A percentile compares a stretch with the other conserved stretches of the same genome.
Conservation (phyloP, 2,113 vertebrate species). For the Mustela nigripes region DNA sequence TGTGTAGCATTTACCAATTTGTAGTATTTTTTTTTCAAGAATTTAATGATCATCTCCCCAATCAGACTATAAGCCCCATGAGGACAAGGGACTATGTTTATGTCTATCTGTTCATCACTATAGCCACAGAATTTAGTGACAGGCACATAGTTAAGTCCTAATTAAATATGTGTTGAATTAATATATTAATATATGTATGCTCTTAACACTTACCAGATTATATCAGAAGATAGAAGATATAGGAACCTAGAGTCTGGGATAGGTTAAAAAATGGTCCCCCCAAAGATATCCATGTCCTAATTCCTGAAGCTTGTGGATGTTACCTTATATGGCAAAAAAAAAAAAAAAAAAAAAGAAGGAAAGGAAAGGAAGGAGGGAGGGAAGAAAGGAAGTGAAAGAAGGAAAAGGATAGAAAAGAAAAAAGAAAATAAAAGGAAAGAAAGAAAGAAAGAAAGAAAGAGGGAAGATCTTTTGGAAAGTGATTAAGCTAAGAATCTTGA, state of each 20-base stretch:
- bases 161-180: slow-evolving; percentile 19
- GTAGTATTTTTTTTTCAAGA: background rate
- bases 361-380: too few species aligned
- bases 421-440: too few species aligned
- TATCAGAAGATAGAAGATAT: background rate
- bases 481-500: background rate
- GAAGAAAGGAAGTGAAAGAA: background rate
- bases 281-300: background rate
- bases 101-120: background rate
- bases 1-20: background rate
- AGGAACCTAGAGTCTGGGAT: background rate
- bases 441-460: too few species aligned
- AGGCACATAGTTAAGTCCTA: background rate
- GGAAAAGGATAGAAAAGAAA: background rate
- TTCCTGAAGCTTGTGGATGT: slow-evolving; percentile 5
- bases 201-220: background rate
- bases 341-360: too few species aligned
- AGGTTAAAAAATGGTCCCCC: background rate
- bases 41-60: background rate
- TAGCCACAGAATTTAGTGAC: slow-evolving; percentile 1
- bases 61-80: background rate
- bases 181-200: background rate
- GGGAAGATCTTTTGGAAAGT: background rate
- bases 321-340: background rate
- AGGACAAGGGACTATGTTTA: background rate